Evolutionary conservation across 1,140 invertebrate genomes (phyloP), one percentile per base, ranked within the genome.

Genomic region (Cecropterus lyciades): DNA sequence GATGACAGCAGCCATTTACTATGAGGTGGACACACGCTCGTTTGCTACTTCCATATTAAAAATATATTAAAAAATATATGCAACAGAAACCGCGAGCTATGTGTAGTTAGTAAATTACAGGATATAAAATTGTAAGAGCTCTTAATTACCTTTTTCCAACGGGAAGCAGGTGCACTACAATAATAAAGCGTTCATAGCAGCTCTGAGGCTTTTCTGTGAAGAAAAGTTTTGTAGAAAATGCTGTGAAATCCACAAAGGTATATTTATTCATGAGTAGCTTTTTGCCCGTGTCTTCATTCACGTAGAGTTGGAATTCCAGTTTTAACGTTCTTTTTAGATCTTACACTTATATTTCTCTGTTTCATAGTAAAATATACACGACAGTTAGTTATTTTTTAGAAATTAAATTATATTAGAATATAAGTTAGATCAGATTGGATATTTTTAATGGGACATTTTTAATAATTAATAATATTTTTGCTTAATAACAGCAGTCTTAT

Each of bases 201-300:
- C 33, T 3, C 30, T 0, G 13, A 2, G 51, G 13, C 13, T 53
- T 17, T 52, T 15, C 20, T 30, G 30, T 33, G 27, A 27, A 30
- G 30, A 53, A 37, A 53, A 53, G 15, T 53, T 53, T 40, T 37
- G 14, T 33, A 17, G 27, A 52, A 53, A 53, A 33, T 33, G 30
- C 51, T 53, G 51, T 53, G 13, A 53, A 53, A 53, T 53, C 33
- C 51, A 16, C 30, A 15, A 40, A 53, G 30, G 51, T 33, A 16
- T 15, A 33, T 37, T 53, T 53, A 53, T 53, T 53, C 33, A 53
- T 53, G 51, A 16, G 30, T 16, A 53, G 33, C 33, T 37, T 11
- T 37, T 37, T 1, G 9, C 11, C 46, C 17, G 49, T 27, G n/a
- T 3, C 49, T 2, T 13, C 24, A 14, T 1, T 14, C 7, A 2